phyloP scores from a whole-genome alignment of 2,113 vertebrate genomes.

The Salvelinus sp. region DNA sequence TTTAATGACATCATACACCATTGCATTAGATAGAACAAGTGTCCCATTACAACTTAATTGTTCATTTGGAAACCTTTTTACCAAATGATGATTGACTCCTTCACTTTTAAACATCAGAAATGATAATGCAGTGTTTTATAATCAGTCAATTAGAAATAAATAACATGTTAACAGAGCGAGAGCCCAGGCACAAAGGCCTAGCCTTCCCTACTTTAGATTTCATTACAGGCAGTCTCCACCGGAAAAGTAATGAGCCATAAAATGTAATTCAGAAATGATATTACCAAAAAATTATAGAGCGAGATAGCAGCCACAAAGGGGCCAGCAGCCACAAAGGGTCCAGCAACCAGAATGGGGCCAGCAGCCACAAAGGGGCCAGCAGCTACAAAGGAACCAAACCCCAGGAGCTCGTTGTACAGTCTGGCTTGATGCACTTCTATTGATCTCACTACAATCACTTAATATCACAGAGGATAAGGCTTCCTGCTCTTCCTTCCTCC shows the following conservation, averaged over 20 bases:
- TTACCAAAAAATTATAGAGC: slow-evolving; percentile 84
- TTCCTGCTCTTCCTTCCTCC: slow-evolving; percentile 73
- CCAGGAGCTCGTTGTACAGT: slow-evolving; percentile 78
- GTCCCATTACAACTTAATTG: slow-evolving; percentile 64
- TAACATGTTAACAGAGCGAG: slow-evolving; percentile 86
- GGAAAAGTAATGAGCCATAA: slow-evolving; percentile 93
- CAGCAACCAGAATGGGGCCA: too few relatives aligned
- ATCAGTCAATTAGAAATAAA: slow-evolving; percentile 88
- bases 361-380: too few relatives aligned
- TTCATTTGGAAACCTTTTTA: slow-evolving; percentile 74
- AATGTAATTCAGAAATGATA: slow-evolving; percentile 99
- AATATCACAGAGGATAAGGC: slow-evolving; percentile 14
- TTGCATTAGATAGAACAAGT: slow-evolving; percentile 22
- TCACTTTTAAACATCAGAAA: slow-evolving; percentile 86
- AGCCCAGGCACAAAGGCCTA: slow-evolving; percentile 78
- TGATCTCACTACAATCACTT: slow-evolving; percentile 69
- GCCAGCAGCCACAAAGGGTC: too few relatives aligned
- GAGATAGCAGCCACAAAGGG: slow-evolving; percentile 73
- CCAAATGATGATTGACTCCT: slow-evolving; percentile 78
- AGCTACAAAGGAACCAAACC: slow-evolving; percentile 68
- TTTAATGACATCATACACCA: slow-evolving; percentile 4
- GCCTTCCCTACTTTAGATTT: slow-evolving; percentile 89
- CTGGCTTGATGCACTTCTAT: slow-evolving; percentile 69
- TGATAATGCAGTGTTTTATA: slow-evolving; percentile 86
- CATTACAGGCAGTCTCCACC: slow-evolving; percentile 86